phyloP scores from a whole-genome alignment of 2,113 vertebrate genomes.

The Illadopsis cleaveri region DNA sequence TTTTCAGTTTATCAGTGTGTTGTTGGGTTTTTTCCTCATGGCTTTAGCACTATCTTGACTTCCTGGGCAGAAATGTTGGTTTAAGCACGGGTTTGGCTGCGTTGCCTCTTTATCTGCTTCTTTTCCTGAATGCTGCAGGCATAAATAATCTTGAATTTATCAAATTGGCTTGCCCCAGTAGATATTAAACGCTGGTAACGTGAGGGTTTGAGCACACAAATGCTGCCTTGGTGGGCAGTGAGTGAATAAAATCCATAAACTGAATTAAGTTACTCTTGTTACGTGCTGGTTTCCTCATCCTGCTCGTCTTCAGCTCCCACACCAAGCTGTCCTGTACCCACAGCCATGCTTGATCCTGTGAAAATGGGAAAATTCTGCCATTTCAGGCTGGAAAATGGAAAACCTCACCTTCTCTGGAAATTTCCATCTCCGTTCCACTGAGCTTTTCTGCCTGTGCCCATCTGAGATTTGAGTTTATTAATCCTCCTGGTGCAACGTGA shows the following conservation, averaged over 20 bases:
- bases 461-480: slow-evolving; percentile 18
- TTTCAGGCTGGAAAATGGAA: not conserved
- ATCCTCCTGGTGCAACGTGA: slow-evolving; percentile 1
- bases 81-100: not conserved
- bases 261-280: not conserved
- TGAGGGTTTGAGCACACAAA: rapidly evolving
- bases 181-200: rapidly evolving
- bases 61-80: not conserved
- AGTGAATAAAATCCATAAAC: not conserved
- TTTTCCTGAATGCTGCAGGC: not conserved
- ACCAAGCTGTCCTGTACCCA: not conserved
- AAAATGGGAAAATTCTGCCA: not conserved
- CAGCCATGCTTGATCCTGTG: not conserved
- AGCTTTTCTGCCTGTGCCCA: not conserved
- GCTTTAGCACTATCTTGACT: not conserved
- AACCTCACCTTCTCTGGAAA: not conserved
- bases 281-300: not conserved
- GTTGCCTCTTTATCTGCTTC: not conserved
- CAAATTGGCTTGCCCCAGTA: not conserved
- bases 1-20: not conserved
- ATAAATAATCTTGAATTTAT: not conserved
- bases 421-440: not conserved
- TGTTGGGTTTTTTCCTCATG: not conserved
- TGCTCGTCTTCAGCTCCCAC: not conserved
- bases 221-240: not conserved